Percentiles rank a stretch among this genome's conserved stretches.
Evolutionary conservation across 1,140 invertebrate species (phyloP).

Genomic region (Portunus trituberculatus): DNA sequence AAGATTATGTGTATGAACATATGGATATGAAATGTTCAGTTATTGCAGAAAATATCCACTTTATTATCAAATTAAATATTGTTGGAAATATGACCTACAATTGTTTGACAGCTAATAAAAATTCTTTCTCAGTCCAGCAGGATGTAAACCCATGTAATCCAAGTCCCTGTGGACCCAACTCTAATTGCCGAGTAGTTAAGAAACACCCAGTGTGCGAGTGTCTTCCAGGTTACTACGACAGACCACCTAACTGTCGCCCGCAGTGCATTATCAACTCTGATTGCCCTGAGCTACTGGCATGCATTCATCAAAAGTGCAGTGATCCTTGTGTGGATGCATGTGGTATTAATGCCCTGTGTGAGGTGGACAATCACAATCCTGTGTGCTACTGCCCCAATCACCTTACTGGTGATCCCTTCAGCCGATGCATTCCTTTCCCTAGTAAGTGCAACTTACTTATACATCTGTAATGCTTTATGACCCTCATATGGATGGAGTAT

Average conservation of each 20-base stretch:
- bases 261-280: slow-evolving; percentile 88
- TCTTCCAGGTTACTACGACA: slow-evolving; percentile 89
- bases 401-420: slow-evolving; percentile 80
- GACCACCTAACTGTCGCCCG: slow-evolving; percentile 90
- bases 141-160: slow-evolving; percentile 85
- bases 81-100: no score
- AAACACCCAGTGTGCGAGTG: slow-evolving; percentile 86
- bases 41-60: no score
- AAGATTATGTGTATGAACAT: no score
- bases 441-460: slow-evolving; percentile 27
- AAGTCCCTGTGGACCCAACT: slow-evolving; percentile 85
- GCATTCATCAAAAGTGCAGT: slow-evolving; percentile 85
- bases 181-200: slow-evolving; percentile 76
- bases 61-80: no score
- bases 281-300: slow-evolving; percentile 90
- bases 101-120: not conserved
- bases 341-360: slow-evolving; percentile 87
- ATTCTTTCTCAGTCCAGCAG: slow-evolving; percentile 69
- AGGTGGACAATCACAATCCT: slow-evolving; percentile 88
- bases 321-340: slow-evolving; percentile 88
- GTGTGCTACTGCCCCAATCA: slow-evolving; percentile 79
- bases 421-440: slow-evolving; percentile 78
- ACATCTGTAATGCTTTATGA: no score
- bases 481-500: no score
- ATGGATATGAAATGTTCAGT: no score